Evolutionary conservation across 2,113 vertebrate species (phyloP).

Genomic region (Carassius gibelio): DNA sequence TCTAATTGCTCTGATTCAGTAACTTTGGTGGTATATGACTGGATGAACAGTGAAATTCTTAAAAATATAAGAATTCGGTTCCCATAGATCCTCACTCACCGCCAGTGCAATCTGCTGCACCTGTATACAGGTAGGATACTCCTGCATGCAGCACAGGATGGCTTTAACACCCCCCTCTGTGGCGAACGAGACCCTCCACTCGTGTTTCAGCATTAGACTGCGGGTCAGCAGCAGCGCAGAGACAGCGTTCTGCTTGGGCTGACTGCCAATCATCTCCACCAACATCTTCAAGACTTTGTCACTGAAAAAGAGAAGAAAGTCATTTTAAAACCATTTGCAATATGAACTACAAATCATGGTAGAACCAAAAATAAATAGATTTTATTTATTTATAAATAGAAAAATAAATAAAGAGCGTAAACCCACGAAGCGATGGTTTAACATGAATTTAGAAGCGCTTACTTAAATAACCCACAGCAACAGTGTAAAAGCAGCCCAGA

Average conservation of each 20-base stretch:
- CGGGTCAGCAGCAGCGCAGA: constrained; percentile 80
- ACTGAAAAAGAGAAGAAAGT: constrained; percentile 64
- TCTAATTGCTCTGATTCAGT: too few relatives aligned
- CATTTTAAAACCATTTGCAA: neutral
- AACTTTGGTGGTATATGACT: too few relatives aligned
- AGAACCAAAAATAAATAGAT: too few relatives aligned
- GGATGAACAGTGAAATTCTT: constrained; percentile 4
- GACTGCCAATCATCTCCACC: constrained; percentile 82
- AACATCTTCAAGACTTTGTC: constrained; percentile 87
- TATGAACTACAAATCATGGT: neutral
- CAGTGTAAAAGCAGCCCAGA: too few relatives aligned
- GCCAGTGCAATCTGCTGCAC: constrained; percentile 88
- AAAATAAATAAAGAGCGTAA: too few relatives aligned
- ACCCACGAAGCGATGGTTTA: too few relatives aligned
- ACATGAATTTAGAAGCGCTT: too few relatives aligned
- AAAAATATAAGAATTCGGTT: neutral
- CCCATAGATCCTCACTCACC: constrained; percentile 73
- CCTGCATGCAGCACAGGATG: constrained; percentile 86
- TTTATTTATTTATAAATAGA: too few relatives aligned
- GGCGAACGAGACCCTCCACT: constrained; percentile 87
- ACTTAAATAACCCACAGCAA: too few relatives aligned
- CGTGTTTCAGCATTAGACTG: constrained; percentile 80
- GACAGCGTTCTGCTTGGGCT: constrained; percentile 78
- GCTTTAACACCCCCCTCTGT: constrained; percentile 89
- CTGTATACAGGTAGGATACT: constrained; percentile 72